Evolutionary conservation across 2,888 invertebrate species (phyloP), one percentile per base, ranked within the genome.

Genomic region (Chesias legatella): DNA sequence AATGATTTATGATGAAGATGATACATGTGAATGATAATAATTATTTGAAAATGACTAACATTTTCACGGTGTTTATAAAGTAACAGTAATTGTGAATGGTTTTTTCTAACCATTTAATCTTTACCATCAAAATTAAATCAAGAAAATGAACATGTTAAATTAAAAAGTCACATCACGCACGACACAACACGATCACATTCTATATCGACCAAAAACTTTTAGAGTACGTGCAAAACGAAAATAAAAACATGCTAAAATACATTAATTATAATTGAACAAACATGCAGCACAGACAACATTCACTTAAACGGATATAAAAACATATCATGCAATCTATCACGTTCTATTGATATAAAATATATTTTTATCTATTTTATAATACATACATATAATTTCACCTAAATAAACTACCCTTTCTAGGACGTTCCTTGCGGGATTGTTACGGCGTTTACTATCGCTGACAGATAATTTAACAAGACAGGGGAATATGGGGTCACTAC

Each of bases 401-500:
- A 50, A n/a, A 17, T 29, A 46, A 38, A 40, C 53, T 53, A 43
- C 35, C 48, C 32, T 36, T 31, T 48, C 51, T 50, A 52, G 40
- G 38, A 44, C 49, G 49, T 50, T 49, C 40, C 23, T 51, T 53
- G 44, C 51, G 27, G 45, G 53, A 25, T 42, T 33, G 28, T 51
- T 46, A 43, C 39, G 42, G 36, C n/a, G n/a, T 17, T 46, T 44
- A 37, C 42, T 36, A 28, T 41, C 47, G 38, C 17, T 40, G 38
- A 27, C 33, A 39, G 42, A 17, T 17, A 17, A 17, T 17, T 46
- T 38, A 41, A 39, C 67, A 71, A 61, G 66, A 70, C 65, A 60
- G 58, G 55, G 68, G 67, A 58, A 51, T 58, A 32, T 47, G 56
- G 73, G 73, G 58, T 48, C 51, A 60, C 80, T 82, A 81, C 72